Percentiles rank a stretch among this genome's conserved stretches.
Conservation (phyloP, 2,888 invertebrate species). For the Ephialtes manifestator region DNA sequence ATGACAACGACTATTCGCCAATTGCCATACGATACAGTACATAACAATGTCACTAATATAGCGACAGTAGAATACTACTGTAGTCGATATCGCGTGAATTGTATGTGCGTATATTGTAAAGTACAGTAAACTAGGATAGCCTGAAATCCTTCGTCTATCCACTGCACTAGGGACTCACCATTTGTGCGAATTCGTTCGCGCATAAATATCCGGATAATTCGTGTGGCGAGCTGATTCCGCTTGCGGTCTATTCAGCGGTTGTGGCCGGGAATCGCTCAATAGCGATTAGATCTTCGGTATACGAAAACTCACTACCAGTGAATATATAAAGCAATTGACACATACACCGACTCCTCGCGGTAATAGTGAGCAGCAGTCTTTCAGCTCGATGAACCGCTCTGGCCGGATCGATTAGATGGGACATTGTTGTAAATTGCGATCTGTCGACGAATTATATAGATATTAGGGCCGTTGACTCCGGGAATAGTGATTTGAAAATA, state of each 20-base stretch:
- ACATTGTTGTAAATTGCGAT: conserved; percentile 9
- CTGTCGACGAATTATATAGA: neutral
- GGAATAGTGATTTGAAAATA: no score
- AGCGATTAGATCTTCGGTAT: conserved; percentile 30
- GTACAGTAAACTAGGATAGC: conserved; percentile 10
- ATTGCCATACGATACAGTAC: neutral
- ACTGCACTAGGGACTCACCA: conserved; percentile 7
- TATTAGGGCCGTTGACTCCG: neutral
- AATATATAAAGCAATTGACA: neutral
- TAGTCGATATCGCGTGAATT: neutral
- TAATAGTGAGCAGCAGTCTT: conserved; percentile 1
- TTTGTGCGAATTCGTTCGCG: conserved; percentile 39
- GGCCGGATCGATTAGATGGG: conserved; percentile 2
- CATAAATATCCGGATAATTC: conserved; percentile 60
- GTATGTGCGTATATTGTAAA: neutral
- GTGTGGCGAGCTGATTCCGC: conserved; percentile 6
- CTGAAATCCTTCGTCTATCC: neutral
- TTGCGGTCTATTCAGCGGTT: conserved; percentile 27
- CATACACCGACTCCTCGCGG: neutral
- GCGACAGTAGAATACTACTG: neutral
- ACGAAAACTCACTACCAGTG: neutral
- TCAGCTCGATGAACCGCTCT: neutral
- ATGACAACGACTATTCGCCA: conserved; percentile 41
- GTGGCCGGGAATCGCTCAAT: conserved; percentile 35
- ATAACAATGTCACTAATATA: neutral